These are phyloP conservation scores for Micropterix aruncella DNA, from an alignment of 2,888 invertebrate species.

Conservation along the genomic window DNA sequence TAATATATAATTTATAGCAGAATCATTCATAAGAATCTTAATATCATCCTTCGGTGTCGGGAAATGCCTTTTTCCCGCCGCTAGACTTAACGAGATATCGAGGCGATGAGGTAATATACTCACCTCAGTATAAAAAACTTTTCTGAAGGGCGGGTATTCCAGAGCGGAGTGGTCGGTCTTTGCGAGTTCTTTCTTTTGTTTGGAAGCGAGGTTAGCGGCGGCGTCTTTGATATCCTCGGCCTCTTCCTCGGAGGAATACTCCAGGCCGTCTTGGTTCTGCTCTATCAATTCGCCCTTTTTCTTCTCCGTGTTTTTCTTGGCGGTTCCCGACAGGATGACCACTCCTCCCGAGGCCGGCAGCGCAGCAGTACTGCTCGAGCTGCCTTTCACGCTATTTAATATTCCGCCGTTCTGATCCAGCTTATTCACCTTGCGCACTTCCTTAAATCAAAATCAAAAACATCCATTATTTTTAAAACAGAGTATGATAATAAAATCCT, in stretches of 20 bases:
- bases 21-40: too few relatives aligned
- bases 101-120: constrained; percentile 4
- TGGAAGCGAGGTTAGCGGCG: constrained; percentile 76
- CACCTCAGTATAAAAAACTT: constrained; percentile 94
- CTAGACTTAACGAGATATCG: not conserved
- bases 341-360: constrained; percentile 24
- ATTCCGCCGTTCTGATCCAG: constrained; percentile 43
- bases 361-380: constrained; percentile 27
- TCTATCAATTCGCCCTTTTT: constrained; percentile 89
- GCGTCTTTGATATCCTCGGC: constrained; percentile 88
- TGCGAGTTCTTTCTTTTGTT: constrained; percentile 82
- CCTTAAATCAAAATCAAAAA: too few relatives aligned
- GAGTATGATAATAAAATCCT: too few relatives aligned
- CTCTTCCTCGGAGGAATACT: constrained; percentile 96
- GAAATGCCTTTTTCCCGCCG: too few relatives aligned
- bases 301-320: constrained; percentile 62
- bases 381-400: constrained; percentile 30
- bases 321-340: constrained; percentile 72
- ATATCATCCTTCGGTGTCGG: too few relatives aligned
- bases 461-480: too few relatives aligned
- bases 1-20: too few relatives aligned
- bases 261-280: constrained; percentile 94
- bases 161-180: constrained; percentile 85
- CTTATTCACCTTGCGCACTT: constrained; percentile 70
- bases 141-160: constrained; percentile 79